A percentile compares a stretch with the other conserved stretches of the same genome.
These are phyloP conservation scores for Lophotriccus pileatus DNA, from an alignment of 2,797 vertebrate species.

Conservation along the genomic window DNA sequence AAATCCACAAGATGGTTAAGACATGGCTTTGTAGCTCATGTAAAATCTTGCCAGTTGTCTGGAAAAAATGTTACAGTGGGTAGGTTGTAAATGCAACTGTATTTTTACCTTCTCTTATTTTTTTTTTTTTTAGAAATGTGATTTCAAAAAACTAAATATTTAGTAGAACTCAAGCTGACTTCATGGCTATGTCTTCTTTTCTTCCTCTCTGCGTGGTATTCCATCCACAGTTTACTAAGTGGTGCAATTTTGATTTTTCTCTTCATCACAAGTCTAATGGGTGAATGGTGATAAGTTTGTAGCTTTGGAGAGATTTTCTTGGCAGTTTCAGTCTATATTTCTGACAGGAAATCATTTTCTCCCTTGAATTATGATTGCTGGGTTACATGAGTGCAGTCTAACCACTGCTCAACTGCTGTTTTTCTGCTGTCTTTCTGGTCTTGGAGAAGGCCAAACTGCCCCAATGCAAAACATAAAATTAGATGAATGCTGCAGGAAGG, in stretches of 20 bases:
- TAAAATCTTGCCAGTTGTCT: not conserved
- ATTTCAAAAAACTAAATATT: slow-evolving; percentile 15
- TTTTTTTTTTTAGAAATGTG: not conserved
- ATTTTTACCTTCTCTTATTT: slow-evolving; percentile 8
- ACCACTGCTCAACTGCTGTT: slow-evolving; percentile 42
- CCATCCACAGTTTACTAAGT: not conserved
- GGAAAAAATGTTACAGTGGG: slow-evolving; percentile 14
- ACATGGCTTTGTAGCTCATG: not conserved
- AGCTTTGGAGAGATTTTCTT: slow-evolving; percentile 53
- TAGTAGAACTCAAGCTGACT: not conserved
- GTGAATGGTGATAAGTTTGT: slow-evolving; percentile 56
- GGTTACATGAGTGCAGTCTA: slow-evolving; percentile 56
- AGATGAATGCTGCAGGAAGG: slow-evolving; percentile 47
- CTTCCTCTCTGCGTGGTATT: not conserved
- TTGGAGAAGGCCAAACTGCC: slow-evolving; percentile 51
- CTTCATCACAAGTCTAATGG: slow-evolving; percentile 18
- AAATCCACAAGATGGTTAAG: not conserved
- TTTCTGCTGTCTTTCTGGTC: slow-evolving; percentile 47
- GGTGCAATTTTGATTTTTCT: slow-evolving; percentile 28
- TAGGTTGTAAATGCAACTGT: not conserved
- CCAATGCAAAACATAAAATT: slow-evolving; percentile 48
- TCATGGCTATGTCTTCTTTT: not conserved
- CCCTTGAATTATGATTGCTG: slow-evolving; percentile 53
- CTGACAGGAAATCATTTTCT: slow-evolving; percentile 64
- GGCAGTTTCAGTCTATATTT: slow-evolving; percentile 59